phyloP scores from a whole-genome alignment of 2,888 invertebrate genomes.

The Clivina fossor region DNA sequence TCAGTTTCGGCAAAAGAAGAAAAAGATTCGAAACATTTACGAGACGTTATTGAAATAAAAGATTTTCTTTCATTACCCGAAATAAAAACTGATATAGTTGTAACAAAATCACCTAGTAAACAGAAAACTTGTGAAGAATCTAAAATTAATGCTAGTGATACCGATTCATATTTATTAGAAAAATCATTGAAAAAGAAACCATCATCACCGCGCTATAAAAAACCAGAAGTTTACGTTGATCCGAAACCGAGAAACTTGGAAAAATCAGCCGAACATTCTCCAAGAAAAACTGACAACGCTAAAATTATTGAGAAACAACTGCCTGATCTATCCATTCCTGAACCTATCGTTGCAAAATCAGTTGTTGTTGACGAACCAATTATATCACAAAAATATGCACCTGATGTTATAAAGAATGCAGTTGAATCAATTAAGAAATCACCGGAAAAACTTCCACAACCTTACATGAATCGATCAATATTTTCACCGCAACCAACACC shows the following conservation, averaged over 20 bases:
- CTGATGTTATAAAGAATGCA: constrained; percentile 35
- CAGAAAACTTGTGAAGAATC: constrained; percentile 43
- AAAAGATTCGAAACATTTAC: too few species aligned
- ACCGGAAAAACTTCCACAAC: constrained; percentile 42
- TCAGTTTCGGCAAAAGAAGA: too few species aligned
- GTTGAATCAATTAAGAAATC: constrained; percentile 40
- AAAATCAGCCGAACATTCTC: neutral
- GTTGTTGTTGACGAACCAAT: constrained; percentile 24
- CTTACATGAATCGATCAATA: constrained; percentile 62
- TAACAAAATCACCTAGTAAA: constrained; percentile 39
- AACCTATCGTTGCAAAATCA: constrained; percentile 39
- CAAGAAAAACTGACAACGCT: constrained; percentile 39
- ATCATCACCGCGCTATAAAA: constrained; percentile 17
- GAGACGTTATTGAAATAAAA: constrained; percentile 38
- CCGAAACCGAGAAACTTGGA: constrained; percentile 19
- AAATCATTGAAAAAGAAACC: constrained; percentile 22
- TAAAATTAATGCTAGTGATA: constrained; percentile 26
- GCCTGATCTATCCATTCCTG: constrained; percentile 1
- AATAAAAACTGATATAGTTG: constrained; percentile 15
- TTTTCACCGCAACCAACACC: constrained; percentile 69
- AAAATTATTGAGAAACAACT: constrained; percentile 44
- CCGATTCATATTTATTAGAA: constrained; percentile 7
- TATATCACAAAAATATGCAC: constrained; percentile 33
- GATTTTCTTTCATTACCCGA: constrained; percentile 26
- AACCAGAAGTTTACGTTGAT: constrained; percentile 26